These are phyloP conservation scores for Trinectes maculatus DNA, from an alignment of 2,113 vertebrate genomes.

Conservation along the genomic window DNA sequence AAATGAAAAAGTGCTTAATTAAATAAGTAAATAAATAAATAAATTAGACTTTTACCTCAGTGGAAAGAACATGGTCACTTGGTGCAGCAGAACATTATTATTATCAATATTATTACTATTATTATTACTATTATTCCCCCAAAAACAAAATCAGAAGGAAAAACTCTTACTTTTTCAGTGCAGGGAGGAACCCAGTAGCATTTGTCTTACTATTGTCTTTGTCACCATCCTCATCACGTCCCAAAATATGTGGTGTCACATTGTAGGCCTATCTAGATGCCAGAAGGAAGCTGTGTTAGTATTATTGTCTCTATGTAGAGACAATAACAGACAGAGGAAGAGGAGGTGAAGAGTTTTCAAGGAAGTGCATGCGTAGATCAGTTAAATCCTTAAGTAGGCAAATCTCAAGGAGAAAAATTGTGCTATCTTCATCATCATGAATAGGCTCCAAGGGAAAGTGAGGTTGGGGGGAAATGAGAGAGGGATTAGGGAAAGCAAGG, in stretches of 20 bases:
- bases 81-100: slow-evolving; percentile 80
- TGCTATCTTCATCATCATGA: slow-evolving; percentile 79
- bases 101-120: slow-evolving; percentile 68
- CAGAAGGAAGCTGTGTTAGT: slow-evolving; percentile 63
- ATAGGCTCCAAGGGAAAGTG: slow-evolving; percentile 55
- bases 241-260: slow-evolving; percentile 58
- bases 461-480: slow-evolving; percentile 34
- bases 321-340: slow-evolving; percentile 60
- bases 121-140: slow-evolving; percentile 67
- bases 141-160: slow-evolving; percentile 61
- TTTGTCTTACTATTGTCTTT: slow-evolving; percentile 60
- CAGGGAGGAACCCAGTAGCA: slow-evolving; percentile 70
- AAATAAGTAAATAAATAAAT: slow-evolving; percentile 65
- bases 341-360: slow-evolving; percentile 67
- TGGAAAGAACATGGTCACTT: slow-evolving; percentile 80
- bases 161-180: slow-evolving; percentile 72
- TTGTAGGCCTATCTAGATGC: slow-evolving; percentile 66
- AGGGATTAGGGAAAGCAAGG: slow-evolving; percentile 60
- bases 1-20: slow-evolving; percentile 39
- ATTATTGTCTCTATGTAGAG: slow-evolving; percentile 69
- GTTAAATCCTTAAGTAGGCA: slow-evolving; percentile 82
- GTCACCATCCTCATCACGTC: slow-evolving; percentile 54
- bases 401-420: slow-evolving; percentile 81
- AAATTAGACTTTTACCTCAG: slow-evolving; percentile 73
- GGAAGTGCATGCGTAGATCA: slow-evolving; percentile 83